phyloP scores from a whole-genome alignment of 2,888 invertebrate genomes.

The Cistogaster globosa region DNA sequence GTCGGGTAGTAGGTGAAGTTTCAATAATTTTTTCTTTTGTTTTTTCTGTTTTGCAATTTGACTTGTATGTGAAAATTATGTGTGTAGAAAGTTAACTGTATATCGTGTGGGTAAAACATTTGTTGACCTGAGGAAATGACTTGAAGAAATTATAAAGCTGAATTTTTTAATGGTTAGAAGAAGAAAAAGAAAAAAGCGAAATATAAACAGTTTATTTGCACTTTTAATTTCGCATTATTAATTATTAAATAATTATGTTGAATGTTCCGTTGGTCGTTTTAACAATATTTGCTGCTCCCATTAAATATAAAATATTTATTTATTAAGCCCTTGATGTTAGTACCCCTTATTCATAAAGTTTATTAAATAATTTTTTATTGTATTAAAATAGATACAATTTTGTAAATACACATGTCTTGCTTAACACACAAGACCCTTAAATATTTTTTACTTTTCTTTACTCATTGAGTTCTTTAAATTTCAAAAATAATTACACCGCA shows the following conservation, averaged over 20 bases:
- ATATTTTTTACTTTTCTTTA: too few species aligned
- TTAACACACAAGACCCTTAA: too few species aligned
- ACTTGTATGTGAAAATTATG: conserved; percentile 5
- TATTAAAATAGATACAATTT: too few species aligned
- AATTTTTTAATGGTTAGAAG: conserved; percentile 49
- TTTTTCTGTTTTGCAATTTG: too few species aligned
- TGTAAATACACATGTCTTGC: too few species aligned
- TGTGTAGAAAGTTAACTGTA: conserved; percentile 67
- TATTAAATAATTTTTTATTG: too few species aligned
- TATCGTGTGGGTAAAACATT: conserved; percentile 61
- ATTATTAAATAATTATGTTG: conserved; percentile 15
- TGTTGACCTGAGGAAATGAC: conserved; percentile 60
- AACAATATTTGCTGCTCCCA: neutral
- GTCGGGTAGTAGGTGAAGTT: conserved; percentile 60
- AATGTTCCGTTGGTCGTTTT: conserved; percentile 37
- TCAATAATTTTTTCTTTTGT: neutral
- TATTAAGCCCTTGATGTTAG: too few species aligned
- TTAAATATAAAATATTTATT: neutral
- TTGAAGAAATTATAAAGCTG: conserved; percentile 50
- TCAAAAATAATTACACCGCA: too few species aligned
- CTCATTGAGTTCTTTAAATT: too few species aligned
- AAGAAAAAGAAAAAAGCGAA: neutral
- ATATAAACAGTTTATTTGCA: conserved; percentile 27
- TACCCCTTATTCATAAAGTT: too few species aligned
- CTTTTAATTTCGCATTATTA: neutral